These are phyloP conservation scores for Condylostylus longicornis DNA, from an alignment of 1,140 invertebrate species.

Conservation along the genomic window DNA sequence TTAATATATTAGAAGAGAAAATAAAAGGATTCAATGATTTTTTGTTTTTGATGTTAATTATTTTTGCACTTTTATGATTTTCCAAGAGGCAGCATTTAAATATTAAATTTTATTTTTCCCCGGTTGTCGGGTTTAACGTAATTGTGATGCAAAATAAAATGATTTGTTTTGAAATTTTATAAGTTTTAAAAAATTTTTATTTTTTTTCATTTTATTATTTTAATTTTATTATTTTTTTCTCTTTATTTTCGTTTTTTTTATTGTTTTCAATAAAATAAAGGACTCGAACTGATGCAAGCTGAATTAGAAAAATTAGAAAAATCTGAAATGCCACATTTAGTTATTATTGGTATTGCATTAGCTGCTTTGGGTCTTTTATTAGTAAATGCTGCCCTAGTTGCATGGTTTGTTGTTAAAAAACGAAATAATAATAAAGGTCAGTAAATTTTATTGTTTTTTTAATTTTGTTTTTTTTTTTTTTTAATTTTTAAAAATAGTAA, in stretches of 20 bases:
- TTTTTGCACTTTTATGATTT: background rate
- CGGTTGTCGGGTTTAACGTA: background rate
- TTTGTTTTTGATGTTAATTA: background rate
- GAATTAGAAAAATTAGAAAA: constrained; percentile 49
- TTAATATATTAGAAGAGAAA: background rate
- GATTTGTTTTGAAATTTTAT: constrained; percentile 4
- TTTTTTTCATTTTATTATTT: constrained; percentile 10
- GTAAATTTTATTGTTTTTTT: constrained; percentile 19
- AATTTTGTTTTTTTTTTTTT: background rate
- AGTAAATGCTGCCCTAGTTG: constrained; percentile 66
- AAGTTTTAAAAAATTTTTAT: background rate
- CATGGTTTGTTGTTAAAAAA: constrained; percentile 68
- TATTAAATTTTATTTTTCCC: background rate
- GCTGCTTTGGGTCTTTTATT: constrained; percentile 61
- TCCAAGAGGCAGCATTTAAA: too few species aligned
- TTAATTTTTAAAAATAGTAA: too few species aligned
- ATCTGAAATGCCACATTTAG: constrained; percentile 53
- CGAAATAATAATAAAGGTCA: constrained; percentile 47
- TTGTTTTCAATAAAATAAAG: constrained; percentile 28
- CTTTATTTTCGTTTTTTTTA: constrained; percentile 33
- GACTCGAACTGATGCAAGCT: constrained; percentile 46
- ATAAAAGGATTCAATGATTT: background rate
- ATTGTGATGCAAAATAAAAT: too few species aligned
- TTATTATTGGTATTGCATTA: constrained; percentile 67
- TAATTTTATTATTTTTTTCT: constrained; percentile 17